Base-by-base conservation (phyloP, 2,113 vertebrate genomes). In the Upupa epops region DNA sequence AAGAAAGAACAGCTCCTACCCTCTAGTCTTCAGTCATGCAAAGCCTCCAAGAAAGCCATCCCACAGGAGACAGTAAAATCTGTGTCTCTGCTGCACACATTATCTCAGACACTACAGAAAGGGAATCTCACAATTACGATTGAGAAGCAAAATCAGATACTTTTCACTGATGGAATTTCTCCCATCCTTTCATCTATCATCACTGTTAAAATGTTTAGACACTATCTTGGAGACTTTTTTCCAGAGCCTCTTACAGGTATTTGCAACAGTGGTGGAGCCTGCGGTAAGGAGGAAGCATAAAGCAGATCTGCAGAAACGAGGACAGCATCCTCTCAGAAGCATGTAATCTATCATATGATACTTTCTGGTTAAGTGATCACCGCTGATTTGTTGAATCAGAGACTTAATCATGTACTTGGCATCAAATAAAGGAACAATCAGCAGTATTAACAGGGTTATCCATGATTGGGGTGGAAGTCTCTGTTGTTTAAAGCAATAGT, bases 311-410 rank as follows among this genome's bases (percentile, higher is more conserved):
- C 46, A 65, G 40, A 78, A 94, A 13, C 19, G 42, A 37, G 9
- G 37, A 88, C 52, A 76, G 15, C 17, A 74, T 56, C 28, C 34
- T 64, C 68, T 75, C 58, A 61, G 73, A 93, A 84, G 55, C 19
- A 36, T 92, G 88, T 84, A 36, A 61, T 69, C 69, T 86, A 48
- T 75, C 63, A 84, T 51, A 68, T 61, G 65, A 82, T 78, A 49
- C 58, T 58, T 94, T 95, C 86, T 96, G 77, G 66, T 90, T 82
- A 93, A 93, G 65, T 24, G 88, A 92, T 90, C 63, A 65, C 63
- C 70, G 86, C 83, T 86, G 73, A 93, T 88, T 92, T 88, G 77
- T 90, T 91, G 75, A 92, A 92, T 80, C 78, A 73, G 68, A 86
- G 32, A 46, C 70, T 93, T 92, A 94, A 93, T 90, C 63, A 40